Evolutionary conservation across 2,113 vertebrate species (phyloP), one percentile per base, ranked within the genome.

Genomic region (Perognathus longimembris): DNA sequence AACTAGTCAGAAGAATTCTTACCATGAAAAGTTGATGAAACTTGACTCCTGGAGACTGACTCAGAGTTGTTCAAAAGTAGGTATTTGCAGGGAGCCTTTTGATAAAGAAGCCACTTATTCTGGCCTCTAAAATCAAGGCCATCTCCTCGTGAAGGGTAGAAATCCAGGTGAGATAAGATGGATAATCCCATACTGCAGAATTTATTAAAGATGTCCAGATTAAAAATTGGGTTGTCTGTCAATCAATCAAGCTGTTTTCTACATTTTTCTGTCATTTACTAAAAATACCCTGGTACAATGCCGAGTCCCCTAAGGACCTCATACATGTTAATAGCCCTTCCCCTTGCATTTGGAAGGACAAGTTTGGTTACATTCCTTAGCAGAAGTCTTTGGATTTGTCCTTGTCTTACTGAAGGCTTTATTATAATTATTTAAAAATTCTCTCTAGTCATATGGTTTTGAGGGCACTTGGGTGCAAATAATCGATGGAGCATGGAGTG

Each of bases 191-290:
- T 77, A 69, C 59, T 28, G 64, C 91, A 82, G 91, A 93, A 90
- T 95, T 94, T 95, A 96, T 94, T 96, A 96, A 97, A 96, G 93
- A 95, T 91, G 94, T 96, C 84, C 80, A 93, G 94, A 96, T 96
- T 95, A 96, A 95, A 96, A 96, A 95, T 95, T 84, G 89, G 64
- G 64, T 74, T 92, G 94, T 57, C 91, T 96, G 92, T 92, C 94
- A 95, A 90, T 95, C 94, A 95, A 57, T 95, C 93, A 96, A 59
- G 71, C 70, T 40, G 57, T 61, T 90, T 85, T 69, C 86, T 88
- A 73, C 69, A 18, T 87, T 93, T 93, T 93, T 85, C 84, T 93
- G 64, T 74, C 89, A 38, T 92, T 86, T 92, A 81, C 82, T 92
- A 91, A 93, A 94, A 95, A 87, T 92, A 85, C 54, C 76, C 73